Percentiles rank a stretch among this genome's conserved stretches.
These are phyloP conservation scores for Actenoides lindsayi DNA, from an alignment of 2,113 vertebrate genomes.

Conservation along the genomic window DNA sequence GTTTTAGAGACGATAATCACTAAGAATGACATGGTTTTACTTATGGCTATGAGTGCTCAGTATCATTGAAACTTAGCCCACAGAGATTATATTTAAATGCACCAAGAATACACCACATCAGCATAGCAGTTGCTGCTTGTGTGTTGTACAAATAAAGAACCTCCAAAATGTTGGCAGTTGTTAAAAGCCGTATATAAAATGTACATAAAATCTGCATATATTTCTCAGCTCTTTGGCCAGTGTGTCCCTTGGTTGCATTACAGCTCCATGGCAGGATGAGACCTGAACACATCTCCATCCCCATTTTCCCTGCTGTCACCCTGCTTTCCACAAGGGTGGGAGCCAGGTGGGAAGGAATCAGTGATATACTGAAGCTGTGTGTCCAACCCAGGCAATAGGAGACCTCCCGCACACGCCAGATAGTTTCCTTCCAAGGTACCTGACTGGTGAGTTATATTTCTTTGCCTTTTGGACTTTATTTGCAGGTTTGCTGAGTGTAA, in stretches of 20 bases:
- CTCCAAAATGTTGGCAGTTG: background rate
- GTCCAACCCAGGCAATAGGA: background rate
- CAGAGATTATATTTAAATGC: background rate
- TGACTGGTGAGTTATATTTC: background rate
- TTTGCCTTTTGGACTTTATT: background rate
- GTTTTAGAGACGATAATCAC: background rate
- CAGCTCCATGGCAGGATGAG: background rate
- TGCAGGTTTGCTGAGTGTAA: background rate
- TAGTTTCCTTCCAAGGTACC: background rate
- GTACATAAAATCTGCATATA: too few relatives aligned
- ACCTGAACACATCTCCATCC: background rate
- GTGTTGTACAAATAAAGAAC: background rate
- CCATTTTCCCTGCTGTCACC: background rate
- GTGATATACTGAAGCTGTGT: background rate
- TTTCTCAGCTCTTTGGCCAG: background rate
- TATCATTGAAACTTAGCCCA: background rate
- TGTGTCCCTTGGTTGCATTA: background rate
- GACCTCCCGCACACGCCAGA: accelerated
- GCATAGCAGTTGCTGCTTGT: background rate
- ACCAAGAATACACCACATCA: background rate
- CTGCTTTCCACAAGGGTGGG: accelerated
- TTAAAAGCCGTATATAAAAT: background rate
- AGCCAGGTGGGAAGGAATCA: background rate
- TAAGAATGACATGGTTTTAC: background rate
- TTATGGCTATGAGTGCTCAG: background rate